These are phyloP conservation scores for Asbolus verrucosus DNA, from an alignment of 1,140 invertebrate genomes.

Conservation along the genomic window DNA sequence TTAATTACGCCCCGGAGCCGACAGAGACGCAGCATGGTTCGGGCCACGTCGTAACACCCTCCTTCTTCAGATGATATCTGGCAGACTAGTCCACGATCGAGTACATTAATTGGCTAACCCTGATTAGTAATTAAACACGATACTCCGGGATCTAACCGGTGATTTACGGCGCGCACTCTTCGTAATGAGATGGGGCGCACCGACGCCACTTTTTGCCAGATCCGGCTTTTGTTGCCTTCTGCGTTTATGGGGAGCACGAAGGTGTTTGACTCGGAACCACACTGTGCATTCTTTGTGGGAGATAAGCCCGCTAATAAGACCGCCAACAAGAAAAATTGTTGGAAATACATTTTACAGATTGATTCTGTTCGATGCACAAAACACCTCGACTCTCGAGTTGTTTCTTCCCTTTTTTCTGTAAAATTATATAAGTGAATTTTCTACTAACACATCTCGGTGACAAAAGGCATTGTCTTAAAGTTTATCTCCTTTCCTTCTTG, in stretches of 20 bases:
- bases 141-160: constrained; percentile 51
- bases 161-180: constrained; percentile 45
- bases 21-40: no score
- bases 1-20: constrained; percentile 27
- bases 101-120: constrained; percentile 56
- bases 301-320: constrained; percentile 26
- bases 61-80: constrained; percentile 51
- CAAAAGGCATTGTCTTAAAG: constrained; percentile 59
- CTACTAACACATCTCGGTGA: constrained; percentile 54
- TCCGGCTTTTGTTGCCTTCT: constrained; percentile 10
- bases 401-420: neutral
- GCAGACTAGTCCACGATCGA: constrained; percentile 52
- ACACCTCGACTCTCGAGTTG: no score
- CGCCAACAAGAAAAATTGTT: neutral
- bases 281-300: no score
- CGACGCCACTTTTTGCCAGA: constrained; percentile 5
- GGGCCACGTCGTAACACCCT: neutral
- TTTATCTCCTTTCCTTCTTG: constrained; percentile 55
- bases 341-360: no score
- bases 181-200: constrained; percentile 49
- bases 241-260: constrained; percentile 19
- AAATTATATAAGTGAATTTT: constrained; percentile 50
- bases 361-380: neutral
- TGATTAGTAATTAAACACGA: constrained; percentile 57
- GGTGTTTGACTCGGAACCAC: constrained; percentile 1